Conservation (phyloP, 2,888 invertebrate species). For the Harpalus rufipes region DNA sequence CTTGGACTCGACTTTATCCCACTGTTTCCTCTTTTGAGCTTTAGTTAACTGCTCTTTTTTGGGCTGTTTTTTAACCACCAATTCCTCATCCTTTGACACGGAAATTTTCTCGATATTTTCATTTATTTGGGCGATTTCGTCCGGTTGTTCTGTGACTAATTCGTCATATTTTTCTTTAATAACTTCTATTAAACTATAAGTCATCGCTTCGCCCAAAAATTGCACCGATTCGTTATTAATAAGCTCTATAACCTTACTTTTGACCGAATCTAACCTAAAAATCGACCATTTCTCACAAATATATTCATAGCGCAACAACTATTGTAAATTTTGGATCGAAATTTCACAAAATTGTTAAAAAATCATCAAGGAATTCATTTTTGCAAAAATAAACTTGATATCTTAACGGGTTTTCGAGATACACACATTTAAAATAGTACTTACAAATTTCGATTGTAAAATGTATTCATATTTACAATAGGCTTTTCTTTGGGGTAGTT, state of each 20-base stretch:
- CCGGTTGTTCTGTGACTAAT: conserved; percentile 86
- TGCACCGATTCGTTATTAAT: conserved; percentile 87
- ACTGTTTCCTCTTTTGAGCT: conserved; percentile 92
- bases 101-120: conserved; percentile 19
- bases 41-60: conserved; percentile 94
- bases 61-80: conserved; percentile 78
- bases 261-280: conserved; percentile 83
- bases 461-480: conserved; percentile 90
- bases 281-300: neutral
- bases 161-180: conserved; percentile 89
- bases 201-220: conserved; percentile 95
- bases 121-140: conserved; percentile 72
- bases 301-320: too few species aligned
- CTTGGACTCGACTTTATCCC: conserved; percentile 88
- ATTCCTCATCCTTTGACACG: conserved; percentile 73
- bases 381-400: too few species aligned
- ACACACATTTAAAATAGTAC: conserved; percentile 72
- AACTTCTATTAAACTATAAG: conserved; percentile 95
- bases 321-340: too few species aligned
- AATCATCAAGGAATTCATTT: too few species aligned
- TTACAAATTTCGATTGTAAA: conserved; percentile 96
- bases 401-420: too few species aligned
- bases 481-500: conserved; percentile 93
- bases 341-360: too few species aligned
- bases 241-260: conserved; percentile 83